A percentile compares a stretch with the other conserved stretches of the same genome.
phyloP scores from a whole-genome alignment of 2,888 invertebrate species.

The Rhingia rostrata region DNA sequence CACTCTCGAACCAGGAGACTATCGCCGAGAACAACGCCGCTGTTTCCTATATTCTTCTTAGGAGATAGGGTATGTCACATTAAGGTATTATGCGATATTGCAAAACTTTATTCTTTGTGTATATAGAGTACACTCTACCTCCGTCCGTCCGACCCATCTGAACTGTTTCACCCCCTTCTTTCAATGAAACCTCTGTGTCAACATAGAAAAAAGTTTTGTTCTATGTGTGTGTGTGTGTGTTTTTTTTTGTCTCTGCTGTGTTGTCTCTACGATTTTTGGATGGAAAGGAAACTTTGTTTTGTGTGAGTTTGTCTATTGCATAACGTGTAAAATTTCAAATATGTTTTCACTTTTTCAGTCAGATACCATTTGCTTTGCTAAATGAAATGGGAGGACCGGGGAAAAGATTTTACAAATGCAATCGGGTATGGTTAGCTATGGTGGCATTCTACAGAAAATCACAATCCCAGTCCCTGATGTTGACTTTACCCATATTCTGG shows the following conservation, averaged over 20 bases:
- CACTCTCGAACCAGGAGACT: conserved; percentile 5
- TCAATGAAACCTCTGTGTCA: conserved; percentile 51
- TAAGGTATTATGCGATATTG: conserved; percentile 72
- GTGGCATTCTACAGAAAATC: not conserved
- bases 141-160: conserved; percentile 26
- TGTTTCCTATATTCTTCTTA: conserved; percentile 3
- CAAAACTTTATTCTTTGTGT: conserved; percentile 64
- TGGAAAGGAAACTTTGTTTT: conserved; percentile 54
- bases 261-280: conserved; percentile 9
- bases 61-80: conserved; percentile 68
- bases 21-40: not conserved
- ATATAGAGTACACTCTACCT: not conserved
- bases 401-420: conserved; percentile 1
- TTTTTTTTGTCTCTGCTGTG: conserved; percentile 29
- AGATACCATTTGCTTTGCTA: not conserved
- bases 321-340: conserved; percentile 32
- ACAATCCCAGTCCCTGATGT: conserved; percentile 7
- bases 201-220: conserved; percentile 60
- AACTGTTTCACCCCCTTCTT: conserved; percentile 2
- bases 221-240: conserved; percentile 6
- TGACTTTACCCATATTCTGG: not conserved
- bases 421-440: not conserved
- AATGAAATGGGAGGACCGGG: not conserved
- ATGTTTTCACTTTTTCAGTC: conserved; percentile 8
- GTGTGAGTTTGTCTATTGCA: conserved; percentile 61